These are phyloP conservation scores for Dendronephthya gigantea DNA, from an alignment of 64 coral and sea anemone species.

Conservation along the genomic window DNA sequence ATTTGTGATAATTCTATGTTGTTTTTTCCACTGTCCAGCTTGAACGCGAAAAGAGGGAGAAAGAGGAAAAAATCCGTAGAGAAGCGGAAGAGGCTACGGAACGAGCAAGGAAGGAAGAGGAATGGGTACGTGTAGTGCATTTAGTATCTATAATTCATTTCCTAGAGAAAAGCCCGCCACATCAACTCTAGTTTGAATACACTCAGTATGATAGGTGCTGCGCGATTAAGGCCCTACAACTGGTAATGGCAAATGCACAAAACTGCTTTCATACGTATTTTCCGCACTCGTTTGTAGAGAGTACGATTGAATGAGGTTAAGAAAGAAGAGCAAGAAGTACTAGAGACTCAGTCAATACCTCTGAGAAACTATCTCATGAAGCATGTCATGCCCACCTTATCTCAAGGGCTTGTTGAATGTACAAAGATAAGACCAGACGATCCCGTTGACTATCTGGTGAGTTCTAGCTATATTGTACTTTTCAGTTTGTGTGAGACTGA, in stretches of 20 bases:
- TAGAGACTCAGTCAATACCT: constrained; percentile 91
- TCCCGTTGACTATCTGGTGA: constrained; percentile 89
- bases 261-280: neutral
- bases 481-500: no score
- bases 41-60: constrained; percentile 63
- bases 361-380: constrained; percentile 99
- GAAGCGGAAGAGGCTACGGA: constrained; percentile 89
- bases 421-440: constrained; percentile 91
- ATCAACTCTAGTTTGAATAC: no score
- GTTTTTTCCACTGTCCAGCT: constrained; percentile 41
- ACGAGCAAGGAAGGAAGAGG: constrained; percentile 59
- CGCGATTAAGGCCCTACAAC: no score
- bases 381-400: constrained; percentile 93
- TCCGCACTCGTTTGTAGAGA: constrained; percentile 19
- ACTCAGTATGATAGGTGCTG: no score
- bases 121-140: constrained; percentile 63
- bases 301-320: constrained; percentile 72
- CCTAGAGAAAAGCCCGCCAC: neutral
- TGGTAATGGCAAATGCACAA: no score
- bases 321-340: constrained; percentile 70
- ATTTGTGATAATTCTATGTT: neutral
- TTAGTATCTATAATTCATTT: neutral
- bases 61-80: constrained; percentile 59
- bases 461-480: neutral
- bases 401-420: constrained; percentile 78